A percentile compares a stretch with the other conserved stretches of the same genome.
Evolutionary conservation across 2,113 vertebrate genomes (phyloP).

Genomic region (Zapus hudsonius): DNA sequence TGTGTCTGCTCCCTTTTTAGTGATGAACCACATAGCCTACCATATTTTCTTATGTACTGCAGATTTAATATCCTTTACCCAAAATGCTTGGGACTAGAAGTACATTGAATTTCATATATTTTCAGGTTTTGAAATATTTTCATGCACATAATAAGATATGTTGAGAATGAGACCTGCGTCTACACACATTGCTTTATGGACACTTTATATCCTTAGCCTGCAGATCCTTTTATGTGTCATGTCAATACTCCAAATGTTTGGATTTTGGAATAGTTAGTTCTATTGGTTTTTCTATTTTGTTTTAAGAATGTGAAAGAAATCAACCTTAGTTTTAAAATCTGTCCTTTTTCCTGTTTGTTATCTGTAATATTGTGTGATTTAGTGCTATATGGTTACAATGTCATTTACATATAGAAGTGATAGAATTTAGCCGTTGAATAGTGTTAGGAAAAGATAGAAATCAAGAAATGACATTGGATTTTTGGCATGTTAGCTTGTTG

Average conservation of each 20-base stretch:
- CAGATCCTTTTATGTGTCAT: background rate
- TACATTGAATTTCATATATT: background rate
- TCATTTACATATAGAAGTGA: background rate
- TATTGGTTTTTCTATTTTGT: background rate
- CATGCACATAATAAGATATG: background rate
- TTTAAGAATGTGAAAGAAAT: slow-evolving; percentile 44
- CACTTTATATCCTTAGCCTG: background rate
- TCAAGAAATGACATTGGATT: background rate
- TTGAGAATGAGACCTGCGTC: background rate
- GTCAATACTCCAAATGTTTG: background rate
- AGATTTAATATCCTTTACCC: background rate
- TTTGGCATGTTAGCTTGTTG: background rate
- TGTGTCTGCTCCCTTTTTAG: background rate
- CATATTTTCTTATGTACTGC: too few species aligned
- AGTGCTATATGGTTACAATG: slow-evolving; percentile 1
- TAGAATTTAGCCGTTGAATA: slow-evolving; percentile 6
- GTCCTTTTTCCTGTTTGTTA: background rate
- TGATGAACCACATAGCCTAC: background rate
- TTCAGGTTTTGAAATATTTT: too few species aligned
- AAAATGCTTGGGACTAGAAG: background rate
- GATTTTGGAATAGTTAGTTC: background rate
- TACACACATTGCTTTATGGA: background rate
- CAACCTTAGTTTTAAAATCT: slow-evolving; percentile 8
- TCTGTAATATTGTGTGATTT: slow-evolving; percentile 1
- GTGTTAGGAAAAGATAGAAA: background rate